These are phyloP conservation scores for Oxyura jamaicensis DNA, from an alignment of 2,113 vertebrate species.

Conservation along the genomic window DNA sequence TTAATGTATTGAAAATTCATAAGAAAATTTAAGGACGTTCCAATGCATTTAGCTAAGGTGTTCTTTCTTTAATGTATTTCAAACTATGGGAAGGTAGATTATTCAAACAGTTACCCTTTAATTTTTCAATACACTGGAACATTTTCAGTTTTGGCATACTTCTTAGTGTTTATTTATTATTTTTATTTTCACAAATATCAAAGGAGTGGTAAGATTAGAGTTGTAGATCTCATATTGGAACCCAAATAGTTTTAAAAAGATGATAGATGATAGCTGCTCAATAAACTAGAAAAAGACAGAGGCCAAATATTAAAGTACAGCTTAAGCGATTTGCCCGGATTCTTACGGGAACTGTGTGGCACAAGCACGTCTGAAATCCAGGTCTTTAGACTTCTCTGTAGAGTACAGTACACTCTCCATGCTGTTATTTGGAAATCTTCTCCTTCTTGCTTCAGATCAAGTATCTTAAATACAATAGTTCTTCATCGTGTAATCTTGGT, in stretches of 20 bases:
- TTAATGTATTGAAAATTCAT: not conserved
- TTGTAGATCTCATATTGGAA: not conserved
- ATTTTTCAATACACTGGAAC: not conserved
- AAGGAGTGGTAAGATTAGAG: not conserved
- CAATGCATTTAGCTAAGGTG: not conserved
- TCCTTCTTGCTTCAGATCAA: not conserved
- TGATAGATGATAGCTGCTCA: not conserved
- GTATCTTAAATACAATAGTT: not conserved
- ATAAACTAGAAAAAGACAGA: not conserved
- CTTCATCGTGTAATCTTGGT: not conserved
- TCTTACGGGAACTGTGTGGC: not conserved
- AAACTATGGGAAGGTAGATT: not conserved
- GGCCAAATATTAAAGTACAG: not conserved
- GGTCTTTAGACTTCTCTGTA: not conserved
- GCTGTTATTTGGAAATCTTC: not conserved
- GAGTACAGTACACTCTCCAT: not conserved
- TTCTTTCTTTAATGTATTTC: not conserved
- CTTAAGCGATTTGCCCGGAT: not conserved
- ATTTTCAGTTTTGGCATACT: not conserved
- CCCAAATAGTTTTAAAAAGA: not conserved
- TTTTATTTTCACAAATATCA: not conserved
- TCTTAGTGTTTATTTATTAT: not conserved
- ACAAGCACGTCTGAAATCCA: not conserved
- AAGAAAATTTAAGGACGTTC: not conserved
- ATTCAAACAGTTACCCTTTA: not conserved